These are phyloP conservation scores for Iphiclides podalirius DNA, from an alignment of 2,888 invertebrate genomes.

Conservation along the genomic window DNA sequence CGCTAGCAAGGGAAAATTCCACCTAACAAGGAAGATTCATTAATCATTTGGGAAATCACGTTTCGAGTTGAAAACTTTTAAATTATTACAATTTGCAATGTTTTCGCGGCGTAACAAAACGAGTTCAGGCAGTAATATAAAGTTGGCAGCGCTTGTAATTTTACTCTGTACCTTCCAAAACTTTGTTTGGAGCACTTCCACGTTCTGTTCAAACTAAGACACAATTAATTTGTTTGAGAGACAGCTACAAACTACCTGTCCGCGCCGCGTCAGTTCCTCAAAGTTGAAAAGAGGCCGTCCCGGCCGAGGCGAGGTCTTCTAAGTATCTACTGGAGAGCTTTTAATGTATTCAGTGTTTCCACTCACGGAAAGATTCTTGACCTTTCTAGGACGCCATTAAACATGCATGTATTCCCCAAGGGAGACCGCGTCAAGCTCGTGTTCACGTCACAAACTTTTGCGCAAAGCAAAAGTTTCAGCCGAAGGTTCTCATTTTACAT, in stretches of 20 bases:
- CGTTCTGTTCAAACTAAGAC: slow-evolving; percentile 68
- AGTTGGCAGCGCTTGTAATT: slow-evolving; percentile 39
- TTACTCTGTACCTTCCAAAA: slow-evolving; percentile 61
- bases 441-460: slow-evolving; percentile 67
- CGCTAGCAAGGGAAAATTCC: slow-evolving; percentile 10
- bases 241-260: slow-evolving; percentile 75
- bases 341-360: slow-evolving; percentile 71
- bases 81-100: slow-evolving; percentile 26
- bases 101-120: slow-evolving; percentile 25
- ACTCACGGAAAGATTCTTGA: slow-evolving; percentile 68
- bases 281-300: slow-evolving; percentile 67
- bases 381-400: slow-evolving; percentile 75
- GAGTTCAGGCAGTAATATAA: slow-evolving; percentile 27
- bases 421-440: slow-evolving; percentile 57
- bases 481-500: slow-evolving; percentile 62
- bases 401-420: slow-evolving; percentile 71
- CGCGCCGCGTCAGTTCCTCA: slow-evolving; percentile 54
- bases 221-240: slow-evolving; percentile 77
- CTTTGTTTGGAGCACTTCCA: slow-evolving; percentile 63
- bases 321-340: slow-evolving; percentile 55
- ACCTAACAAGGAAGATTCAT: slow-evolving; percentile 16
- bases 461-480: slow-evolving; percentile 69
- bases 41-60: slow-evolving; percentile 25
- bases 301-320: slow-evolving; percentile 37
- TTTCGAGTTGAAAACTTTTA: slow-evolving; percentile 24